These are phyloP conservation scores for Schizopygopsis pylzovi DNA, from an alignment of 2,797 vertebrate species.

Conservation along the genomic window DNA sequence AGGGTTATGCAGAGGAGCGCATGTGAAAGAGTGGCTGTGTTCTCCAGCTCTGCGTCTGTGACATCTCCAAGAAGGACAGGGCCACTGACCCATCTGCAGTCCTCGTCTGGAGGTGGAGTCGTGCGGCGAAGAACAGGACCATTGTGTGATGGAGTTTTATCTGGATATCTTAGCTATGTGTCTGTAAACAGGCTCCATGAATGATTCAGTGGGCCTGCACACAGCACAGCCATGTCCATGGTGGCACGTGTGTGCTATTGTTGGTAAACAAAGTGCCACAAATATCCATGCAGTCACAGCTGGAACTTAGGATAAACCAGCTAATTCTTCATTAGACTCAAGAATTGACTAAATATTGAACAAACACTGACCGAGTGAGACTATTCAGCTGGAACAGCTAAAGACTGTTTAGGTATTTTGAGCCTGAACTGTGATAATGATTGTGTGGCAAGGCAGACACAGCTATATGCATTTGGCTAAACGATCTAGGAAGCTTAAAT, in stretches of 20 bases:
- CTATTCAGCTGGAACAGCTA: neutral
- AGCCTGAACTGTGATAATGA: neutral
- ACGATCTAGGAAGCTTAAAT: neutral
- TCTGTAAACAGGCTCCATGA: slow-evolving; percentile 32
- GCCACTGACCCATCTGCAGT: slow-evolving; percentile 43
- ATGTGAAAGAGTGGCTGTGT: slow-evolving; percentile 67
- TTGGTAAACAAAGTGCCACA: slow-evolving; percentile 39
- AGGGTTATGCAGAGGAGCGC: slow-evolving; percentile 36
- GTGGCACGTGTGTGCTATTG: slow-evolving; percentile 28
- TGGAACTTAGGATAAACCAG: neutral
- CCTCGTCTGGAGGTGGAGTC: slow-evolving; percentile 45
- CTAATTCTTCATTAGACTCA: neutral
- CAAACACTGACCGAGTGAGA: neutral
- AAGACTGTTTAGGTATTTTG: neutral
- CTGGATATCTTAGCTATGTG: slow-evolving; percentile 26
- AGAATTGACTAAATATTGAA: neutral
- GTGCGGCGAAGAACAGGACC: slow-evolving; percentile 45
- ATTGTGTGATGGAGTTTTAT: slow-evolving; percentile 52
- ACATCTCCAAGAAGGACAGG: slow-evolving; percentile 64
- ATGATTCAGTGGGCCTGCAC: slow-evolving; percentile 17
- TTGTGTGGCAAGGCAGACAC: neutral
- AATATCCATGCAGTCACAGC: slow-evolving; percentile 13
- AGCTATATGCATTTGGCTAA: neutral
- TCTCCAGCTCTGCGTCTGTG: slow-evolving; percentile 58
- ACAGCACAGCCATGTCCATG: slow-evolving; percentile 28